phyloP scores from a whole-genome alignment of 2,888 invertebrate genomes.

The Mimachlamys varia region DNA sequence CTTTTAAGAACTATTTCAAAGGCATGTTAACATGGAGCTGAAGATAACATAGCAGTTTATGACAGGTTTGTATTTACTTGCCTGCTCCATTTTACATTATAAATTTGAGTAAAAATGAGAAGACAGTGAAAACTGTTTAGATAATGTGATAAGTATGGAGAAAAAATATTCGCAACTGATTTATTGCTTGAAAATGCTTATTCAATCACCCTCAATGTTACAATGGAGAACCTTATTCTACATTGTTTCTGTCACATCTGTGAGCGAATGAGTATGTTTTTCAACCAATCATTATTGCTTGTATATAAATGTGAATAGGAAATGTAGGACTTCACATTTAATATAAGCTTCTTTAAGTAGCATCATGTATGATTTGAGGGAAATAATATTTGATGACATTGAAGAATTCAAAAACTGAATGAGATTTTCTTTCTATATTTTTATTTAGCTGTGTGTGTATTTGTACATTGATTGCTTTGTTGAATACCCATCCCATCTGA shows the following conservation, averaged over 20 bases:
- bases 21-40: not conserved
- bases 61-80: not conserved
- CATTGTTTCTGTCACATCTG: too few relatives aligned
- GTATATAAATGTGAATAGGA: too few relatives aligned
- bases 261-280: too few relatives aligned
- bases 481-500: not conserved
- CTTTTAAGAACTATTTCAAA: not conserved
- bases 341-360: too few relatives aligned
- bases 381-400: too few relatives aligned
- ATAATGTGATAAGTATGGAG: not conserved
- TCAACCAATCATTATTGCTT: too few relatives aligned
- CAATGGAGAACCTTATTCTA: too few relatives aligned
- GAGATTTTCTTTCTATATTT: not conserved
- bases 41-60: not conserved
- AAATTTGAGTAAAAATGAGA: not conserved
- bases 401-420: too few relatives aligned
- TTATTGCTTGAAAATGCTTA: too few relatives aligned
- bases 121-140: not conserved
- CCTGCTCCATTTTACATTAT: not conserved
- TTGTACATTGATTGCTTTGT: not conserved
- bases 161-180: not conserved
- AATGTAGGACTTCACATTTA: too few relatives aligned
- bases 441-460: conserved; percentile 8
- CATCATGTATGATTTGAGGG: too few relatives aligned
- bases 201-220: too few relatives aligned